Conservation (phyloP, 2,113 vertebrate genomes). For the Elephantulus edwardii region DNA sequence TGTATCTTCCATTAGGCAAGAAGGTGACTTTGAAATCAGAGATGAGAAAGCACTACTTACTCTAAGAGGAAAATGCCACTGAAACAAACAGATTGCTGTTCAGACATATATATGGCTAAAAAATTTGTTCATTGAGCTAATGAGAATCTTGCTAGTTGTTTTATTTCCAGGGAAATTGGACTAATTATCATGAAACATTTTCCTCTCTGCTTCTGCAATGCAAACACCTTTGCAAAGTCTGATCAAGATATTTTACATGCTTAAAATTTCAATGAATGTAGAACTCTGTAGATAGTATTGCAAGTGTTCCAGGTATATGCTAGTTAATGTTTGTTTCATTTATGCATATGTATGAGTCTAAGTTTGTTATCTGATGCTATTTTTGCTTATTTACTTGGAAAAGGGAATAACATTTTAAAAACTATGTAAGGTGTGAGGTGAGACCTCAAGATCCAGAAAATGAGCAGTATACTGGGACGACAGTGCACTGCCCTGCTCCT, state of each 20-base stretch:
- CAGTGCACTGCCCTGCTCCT: not conserved
- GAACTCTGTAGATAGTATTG: conserved; percentile 38
- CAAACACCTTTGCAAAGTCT: conserved; percentile 59
- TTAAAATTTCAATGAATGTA: conserved; percentile 59
- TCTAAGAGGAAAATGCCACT: not conserved
- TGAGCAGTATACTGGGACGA: not conserved
- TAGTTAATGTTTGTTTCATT: conserved; percentile 45
- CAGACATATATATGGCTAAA: not conserved
- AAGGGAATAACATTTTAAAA: conserved; percentile 57
- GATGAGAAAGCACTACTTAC: conserved; percentile 36
- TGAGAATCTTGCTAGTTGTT: conserved; percentile 44
- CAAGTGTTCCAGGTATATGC: conserved; percentile 26
- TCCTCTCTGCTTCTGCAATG: conserved; percentile 48
- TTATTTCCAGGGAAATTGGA: conserved; percentile 37
- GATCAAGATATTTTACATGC: conserved; percentile 64
- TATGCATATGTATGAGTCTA: conserved; percentile 61
- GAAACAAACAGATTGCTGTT: conserved; percentile 41
- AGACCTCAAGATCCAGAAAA: not conserved
- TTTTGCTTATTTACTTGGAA: conserved; percentile 65
- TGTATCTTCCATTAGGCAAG: conserved; percentile 29
- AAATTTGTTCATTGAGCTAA: conserved; percentile 56
- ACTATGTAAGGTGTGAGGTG: conserved; percentile 15
- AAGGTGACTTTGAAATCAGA: conserved; percentile 74
- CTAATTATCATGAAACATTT: conserved; percentile 54
- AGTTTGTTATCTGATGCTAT: conserved; percentile 49